Base-by-base conservation (phyloP, 2,797 vertebrate genomes). In the Takifugu rubripes region DNA sequence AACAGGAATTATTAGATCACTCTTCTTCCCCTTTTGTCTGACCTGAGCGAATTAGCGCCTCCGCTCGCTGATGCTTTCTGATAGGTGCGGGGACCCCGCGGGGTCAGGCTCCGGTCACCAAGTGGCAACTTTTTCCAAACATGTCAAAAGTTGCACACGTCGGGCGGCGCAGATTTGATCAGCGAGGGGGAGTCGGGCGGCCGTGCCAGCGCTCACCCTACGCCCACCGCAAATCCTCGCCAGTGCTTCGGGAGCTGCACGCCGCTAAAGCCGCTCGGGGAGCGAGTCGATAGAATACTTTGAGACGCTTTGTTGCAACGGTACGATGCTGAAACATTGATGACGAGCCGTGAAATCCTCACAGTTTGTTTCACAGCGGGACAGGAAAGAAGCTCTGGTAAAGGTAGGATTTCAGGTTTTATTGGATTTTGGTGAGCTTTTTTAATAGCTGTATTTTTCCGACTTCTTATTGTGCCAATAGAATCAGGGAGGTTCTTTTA, bases 1-100 rank as follows among this genome's bases (percentile, higher is more conserved):
- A 68, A 78, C 42, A 61, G 79, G 78, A 89, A 83, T 89, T 85
- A 85, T 78, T 81, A 74, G 47, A 75, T 81, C 74, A 27, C 68
- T 33, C 25, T 68, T 57, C 60, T 44, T 75, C 68, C 73, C 68
- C 59, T 82, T 77, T 71, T 76, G 78, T 78, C 61, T 58, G 45
- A 75, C 81, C 74, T 0, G 29, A 68, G 59, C 51, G 14, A 74
- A 64, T 75, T 54, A 70, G 53, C 70, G 49, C 82, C 64, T 81
- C 63, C 17, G 46, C 69, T 61, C 48, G 3, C 72, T 87, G 81
- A 84, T 86, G 55, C 52, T 1, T 64, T 71, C 65, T 74, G 84
- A 86, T 72, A 33, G 82, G 11, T 78, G 73, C 59, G 58, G 57
- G 21, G 21, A 21, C 46, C 31, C 11, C 0, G 31, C 3, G 1